A percentile compares a stretch with the other conserved stretches of the same genome.
Conservation (phyloP, 2,888 invertebrate species). For the Ditula angustiorana region DNA sequence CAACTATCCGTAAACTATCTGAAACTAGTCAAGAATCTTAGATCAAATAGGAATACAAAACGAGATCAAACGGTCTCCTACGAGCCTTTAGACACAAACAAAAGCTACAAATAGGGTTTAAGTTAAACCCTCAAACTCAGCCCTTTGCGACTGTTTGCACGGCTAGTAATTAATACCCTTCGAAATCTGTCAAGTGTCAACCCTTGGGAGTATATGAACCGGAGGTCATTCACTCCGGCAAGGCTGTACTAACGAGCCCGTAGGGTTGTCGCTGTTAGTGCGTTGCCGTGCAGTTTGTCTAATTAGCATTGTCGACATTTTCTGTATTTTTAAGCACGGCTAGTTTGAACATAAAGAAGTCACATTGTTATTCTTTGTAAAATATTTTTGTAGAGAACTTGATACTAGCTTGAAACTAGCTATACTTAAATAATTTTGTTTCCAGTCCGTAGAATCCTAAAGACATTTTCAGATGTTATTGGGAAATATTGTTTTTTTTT, state of each 20-base stretch:
- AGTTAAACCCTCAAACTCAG: neutral
- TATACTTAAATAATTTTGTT: too few species aligned
- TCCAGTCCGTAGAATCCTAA: too few species aligned
- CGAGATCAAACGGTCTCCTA: neutral
- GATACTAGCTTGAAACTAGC: too few species aligned
- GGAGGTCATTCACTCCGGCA: neutral
- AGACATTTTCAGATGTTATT: too few species aligned
- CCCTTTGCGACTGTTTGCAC: slow-evolving; percentile 1
- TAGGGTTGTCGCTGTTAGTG: neutral
- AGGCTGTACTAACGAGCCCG: slow-evolving; percentile 4
- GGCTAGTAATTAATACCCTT: slow-evolving; percentile 18
- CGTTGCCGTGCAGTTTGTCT: neutral
- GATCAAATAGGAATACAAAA: neutral
- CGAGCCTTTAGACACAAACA: neutral
- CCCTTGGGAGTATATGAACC: slow-evolving; percentile 7
- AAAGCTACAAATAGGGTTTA: slow-evolving; percentile 11
- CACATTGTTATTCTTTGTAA: too few species aligned
- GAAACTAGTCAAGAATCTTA: neutral
- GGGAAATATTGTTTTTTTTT: too few species aligned
- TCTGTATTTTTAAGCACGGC: neutral
- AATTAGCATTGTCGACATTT: neutral
- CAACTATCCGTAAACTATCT: too few species aligned
- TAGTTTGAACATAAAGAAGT: too few species aligned
- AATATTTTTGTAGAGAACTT: too few species aligned
- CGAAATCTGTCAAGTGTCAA: slow-evolving; percentile 18